Evolutionary conservation across 1,140 invertebrate genomes (phyloP).

Genomic region (Cydia amplana): DNA sequence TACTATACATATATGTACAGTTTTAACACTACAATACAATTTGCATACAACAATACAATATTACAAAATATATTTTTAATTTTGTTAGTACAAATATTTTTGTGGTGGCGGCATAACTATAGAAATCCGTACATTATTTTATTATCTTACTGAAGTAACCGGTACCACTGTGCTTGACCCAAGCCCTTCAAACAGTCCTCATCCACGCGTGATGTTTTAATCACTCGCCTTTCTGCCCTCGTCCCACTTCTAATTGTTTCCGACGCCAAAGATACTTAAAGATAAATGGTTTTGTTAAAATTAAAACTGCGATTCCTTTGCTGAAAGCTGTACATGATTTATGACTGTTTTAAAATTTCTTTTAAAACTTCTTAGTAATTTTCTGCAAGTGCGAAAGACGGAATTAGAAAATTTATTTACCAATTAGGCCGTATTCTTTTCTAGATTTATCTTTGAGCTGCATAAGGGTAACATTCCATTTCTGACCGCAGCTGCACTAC

Average conservation of each 20-base stretch:
- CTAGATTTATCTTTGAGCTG: neutral
- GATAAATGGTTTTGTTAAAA: conserved; percentile 11
- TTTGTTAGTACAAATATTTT: too few relatives aligned
- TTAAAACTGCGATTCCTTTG: conserved; percentile 29
- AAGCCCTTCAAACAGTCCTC: conserved; percentile 34
- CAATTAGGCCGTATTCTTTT: conserved; percentile 23
- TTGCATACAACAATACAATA: too few relatives aligned
- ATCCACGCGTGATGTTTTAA: conserved; percentile 43
- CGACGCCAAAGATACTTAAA: conserved; percentile 34
- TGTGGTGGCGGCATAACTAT: too few relatives aligned
- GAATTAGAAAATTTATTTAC: neutral
- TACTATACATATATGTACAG: too few relatives aligned
- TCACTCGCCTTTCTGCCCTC: conserved; percentile 29
- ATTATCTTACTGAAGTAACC: neutral
- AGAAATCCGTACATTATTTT: neutral
- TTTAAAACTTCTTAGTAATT: conserved; percentile 1
- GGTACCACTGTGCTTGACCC: conserved; percentile 17
- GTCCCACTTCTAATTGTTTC: conserved; percentile 35
- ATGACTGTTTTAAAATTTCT: conserved; percentile 29
- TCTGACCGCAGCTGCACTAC: too few relatives aligned
- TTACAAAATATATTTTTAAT: too few relatives aligned
- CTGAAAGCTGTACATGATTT: conserved; percentile 22
- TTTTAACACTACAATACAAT: too few relatives aligned
- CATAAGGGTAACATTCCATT: too few relatives aligned
- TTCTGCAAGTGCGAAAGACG: neutral